A percentile compares a stretch with the other conserved stretches of the same genome.
Conservation (phyloP, 2,113 vertebrate species). For the Zapornia atra region DNA sequence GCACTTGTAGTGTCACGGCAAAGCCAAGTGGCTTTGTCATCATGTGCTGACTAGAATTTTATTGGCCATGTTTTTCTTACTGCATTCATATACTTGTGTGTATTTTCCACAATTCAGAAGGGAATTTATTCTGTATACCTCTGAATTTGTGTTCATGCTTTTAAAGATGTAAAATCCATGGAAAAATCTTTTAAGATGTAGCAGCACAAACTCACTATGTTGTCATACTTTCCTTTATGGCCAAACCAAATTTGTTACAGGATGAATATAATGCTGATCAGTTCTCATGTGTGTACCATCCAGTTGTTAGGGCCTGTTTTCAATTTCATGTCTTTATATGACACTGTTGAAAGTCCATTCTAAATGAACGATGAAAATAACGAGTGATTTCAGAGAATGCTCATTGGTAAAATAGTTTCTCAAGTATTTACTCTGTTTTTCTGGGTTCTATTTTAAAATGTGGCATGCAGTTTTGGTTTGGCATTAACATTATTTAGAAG, state of each 20-base stretch:
- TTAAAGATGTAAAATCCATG: not conserved
- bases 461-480: conserved; percentile 24
- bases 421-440: not conserved
- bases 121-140: not conserved
- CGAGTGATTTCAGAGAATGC: not conserved
- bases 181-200: not conserved
- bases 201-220: not conserved
- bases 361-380: conserved; percentile 23
- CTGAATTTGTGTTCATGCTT: not conserved
- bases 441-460: conserved; percentile 29
- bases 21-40: not conserved
- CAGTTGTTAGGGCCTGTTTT: conserved; percentile 40
- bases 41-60: not conserved
- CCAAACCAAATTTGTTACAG: not conserved
- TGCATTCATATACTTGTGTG: not conserved
- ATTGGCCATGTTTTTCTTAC: not conserved
- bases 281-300: not conserved
- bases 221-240: not conserved
- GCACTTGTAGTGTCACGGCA: not conserved
- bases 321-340: conserved; percentile 10
- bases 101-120: not conserved
- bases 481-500: conserved; percentile 35
- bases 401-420: not conserved
- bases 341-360: conserved; percentile 30
- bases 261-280: not conserved